Base-by-base conservation (phyloP, 2,113 vertebrate species). In the Blennius ocellaris region DNA sequence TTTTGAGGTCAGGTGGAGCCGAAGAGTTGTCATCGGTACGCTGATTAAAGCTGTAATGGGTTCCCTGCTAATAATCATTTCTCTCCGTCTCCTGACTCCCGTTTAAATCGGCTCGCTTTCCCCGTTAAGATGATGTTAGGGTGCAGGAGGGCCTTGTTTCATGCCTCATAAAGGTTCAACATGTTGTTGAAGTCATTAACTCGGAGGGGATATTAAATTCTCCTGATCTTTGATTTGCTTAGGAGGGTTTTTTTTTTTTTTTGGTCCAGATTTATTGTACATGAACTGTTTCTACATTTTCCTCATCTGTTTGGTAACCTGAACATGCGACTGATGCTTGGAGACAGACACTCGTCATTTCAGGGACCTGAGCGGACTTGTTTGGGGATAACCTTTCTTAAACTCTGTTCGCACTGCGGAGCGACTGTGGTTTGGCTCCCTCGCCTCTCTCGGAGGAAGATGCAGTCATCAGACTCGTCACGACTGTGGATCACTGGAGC, bases 371-470 rank as follows among this genome's bases (percentile, higher is more conserved):
- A 52, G 48, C 5, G 6, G 52, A 10, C 75, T 41, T 76, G 72
- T 79, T 64, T 65, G 11, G 51, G 70, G 65, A 41, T 72, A 65
- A 75, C 68, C 66, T 77, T 49, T 67, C 51, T 30, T 30, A 54
- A 62, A 41, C 39, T 59, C 37, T 38, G 21, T 59, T 69, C 30
- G 15, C 11, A 70, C 45, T 66, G 63, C 68, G 50, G 8, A 71
- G 76, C 12, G 39, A 60, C 69, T 76, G 66, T 73, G 81, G 76
- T 80, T 86, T 87, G 81, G 81, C 83, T 74, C 40, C n/a, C 14
- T 62, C 44, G 8, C 47, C 60, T 52, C 70, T 69, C 65, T 44
- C 72, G 59, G 80, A 85, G 68, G 74, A 77, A 52, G 82, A 65
- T 69, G 39, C 65, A 80, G 77, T 74, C 65, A 37, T 80, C 65